These are phyloP conservation scores for Hemicentrotus pulcherrimus DNA, from an alignment of 35 echinoderm and acorn worm genomes.

Conservation along the genomic window DNA sequence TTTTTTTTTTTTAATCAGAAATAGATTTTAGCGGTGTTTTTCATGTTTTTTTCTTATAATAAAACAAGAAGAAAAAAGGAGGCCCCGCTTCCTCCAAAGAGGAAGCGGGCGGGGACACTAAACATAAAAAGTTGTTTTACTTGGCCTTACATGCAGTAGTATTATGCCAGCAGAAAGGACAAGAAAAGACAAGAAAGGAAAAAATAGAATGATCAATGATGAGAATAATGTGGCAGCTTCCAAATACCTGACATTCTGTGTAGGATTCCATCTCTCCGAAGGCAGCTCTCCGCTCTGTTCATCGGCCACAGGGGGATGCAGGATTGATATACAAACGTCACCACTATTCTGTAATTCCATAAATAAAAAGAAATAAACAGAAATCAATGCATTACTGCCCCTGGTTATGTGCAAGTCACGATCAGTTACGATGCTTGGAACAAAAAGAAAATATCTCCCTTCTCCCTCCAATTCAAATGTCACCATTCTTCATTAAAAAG, in stretches of 20 bases:
- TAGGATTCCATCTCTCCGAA: slow-evolving; percentile 99
- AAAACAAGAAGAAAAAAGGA: too few relatives aligned
- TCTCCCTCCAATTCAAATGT: not conserved
- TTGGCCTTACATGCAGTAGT: too few relatives aligned
- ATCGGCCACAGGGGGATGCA: slow-evolving; percentile 96
- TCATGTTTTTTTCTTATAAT: too few relatives aligned
- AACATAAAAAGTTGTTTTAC: too few relatives aligned
- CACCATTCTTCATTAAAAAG: not conserved
- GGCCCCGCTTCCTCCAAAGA: too few relatives aligned
- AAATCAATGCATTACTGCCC: not conserved
- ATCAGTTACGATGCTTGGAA: too few relatives aligned
- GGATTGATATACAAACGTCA: slow-evolving; percentile 99
- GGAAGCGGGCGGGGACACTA: too few relatives aligned
- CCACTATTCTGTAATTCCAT: slow-evolving; percentile 61
- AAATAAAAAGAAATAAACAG: slow-evolving; percentile 33
- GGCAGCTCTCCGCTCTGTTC: slow-evolving; percentile 95
- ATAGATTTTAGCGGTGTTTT: too few relatives aligned
- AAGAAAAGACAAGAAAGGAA: not conserved
- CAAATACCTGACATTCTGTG: slow-evolving; percentile 96
- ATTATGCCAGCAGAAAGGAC: not conserved
- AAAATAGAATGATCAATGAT: not conserved
- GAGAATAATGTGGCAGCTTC: not conserved
- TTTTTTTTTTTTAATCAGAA: too few relatives aligned
- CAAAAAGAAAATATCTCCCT: not conserved
- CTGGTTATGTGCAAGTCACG: too few relatives aligned